Percentiles rank a stretch among this genome's conserved stretches.
Evolutionary conservation across 2,113 vertebrate genomes (phyloP).

Genomic region (Theristicus caerulescens): DNA sequence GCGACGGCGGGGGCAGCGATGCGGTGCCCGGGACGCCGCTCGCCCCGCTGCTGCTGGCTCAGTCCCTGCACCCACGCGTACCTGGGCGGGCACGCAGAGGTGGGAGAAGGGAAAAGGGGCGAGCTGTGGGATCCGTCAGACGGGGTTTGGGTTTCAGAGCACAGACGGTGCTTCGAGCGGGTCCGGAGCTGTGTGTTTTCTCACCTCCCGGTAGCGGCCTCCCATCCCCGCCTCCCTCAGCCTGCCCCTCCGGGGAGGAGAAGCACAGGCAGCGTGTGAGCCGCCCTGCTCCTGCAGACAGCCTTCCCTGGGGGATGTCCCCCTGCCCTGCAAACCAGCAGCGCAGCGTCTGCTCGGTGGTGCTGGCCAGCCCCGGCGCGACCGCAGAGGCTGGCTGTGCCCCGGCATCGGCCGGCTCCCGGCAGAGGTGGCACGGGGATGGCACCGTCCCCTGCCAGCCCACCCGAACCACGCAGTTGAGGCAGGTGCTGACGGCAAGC

Average conservation of each 20-base stretch:
- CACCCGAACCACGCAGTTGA: fast-evolving
- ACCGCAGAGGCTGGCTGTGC: not conserved
- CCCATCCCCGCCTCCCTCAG: not conserved
- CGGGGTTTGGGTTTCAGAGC: not conserved
- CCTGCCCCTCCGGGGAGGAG: conserved; percentile 1
- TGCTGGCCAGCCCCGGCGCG: not conserved
- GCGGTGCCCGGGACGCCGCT: not conserved
- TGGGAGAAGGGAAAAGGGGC: not conserved
- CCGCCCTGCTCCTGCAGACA: not conserved
- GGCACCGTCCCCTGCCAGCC: not conserved
- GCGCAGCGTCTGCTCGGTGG: fast-evolving
- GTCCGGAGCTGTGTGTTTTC: conserved; percentile 47
- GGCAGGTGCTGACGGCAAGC: not conserved
- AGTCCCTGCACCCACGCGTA: fast-evolving
- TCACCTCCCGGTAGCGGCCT: conserved; percentile 15
- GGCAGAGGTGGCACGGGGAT: not conserved
- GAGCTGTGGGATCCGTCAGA: not conserved
- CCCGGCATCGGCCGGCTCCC: fast-evolving
- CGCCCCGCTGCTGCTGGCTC: not conserved
- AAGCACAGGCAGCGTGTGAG: not conserved
- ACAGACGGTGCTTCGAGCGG: conserved; percentile 23
- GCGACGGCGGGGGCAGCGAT: fast-evolving
- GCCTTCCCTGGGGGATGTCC: not conserved
- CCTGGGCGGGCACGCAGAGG: not conserved
- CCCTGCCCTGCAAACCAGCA: too few relatives aligned